Evolutionary conservation across 2,113 vertebrate genomes (phyloP).

Genomic region (Gulo gulo): DNA sequence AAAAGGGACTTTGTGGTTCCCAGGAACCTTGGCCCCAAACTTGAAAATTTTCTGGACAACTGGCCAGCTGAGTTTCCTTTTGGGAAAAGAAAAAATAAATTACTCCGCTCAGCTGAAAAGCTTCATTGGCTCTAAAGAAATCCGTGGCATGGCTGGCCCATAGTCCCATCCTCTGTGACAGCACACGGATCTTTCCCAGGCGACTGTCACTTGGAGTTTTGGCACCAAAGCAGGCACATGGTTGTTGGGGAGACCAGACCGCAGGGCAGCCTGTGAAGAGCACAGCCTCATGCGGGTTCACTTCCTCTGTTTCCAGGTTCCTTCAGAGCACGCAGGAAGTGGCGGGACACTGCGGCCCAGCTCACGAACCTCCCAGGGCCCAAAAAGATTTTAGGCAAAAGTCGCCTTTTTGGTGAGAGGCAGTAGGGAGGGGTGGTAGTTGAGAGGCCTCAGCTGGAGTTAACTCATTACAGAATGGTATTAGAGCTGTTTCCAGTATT

Average conservation of each 20-base stretch:
- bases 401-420: not conserved
- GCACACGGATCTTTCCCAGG: not conserved
- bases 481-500: not conserved
- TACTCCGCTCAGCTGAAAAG: not conserved
- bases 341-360: not conserved
- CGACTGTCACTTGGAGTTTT: not conserved
- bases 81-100: not conserved
- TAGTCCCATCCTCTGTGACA: not conserved
- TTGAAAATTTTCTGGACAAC: constrained; percentile 7
- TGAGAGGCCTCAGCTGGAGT: not conserved
- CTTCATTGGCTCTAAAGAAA: not conserved
- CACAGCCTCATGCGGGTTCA: no score
- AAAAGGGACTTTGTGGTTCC: not conserved
- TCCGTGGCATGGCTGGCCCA: no score
- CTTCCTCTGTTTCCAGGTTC: not conserved
- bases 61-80: not conserved
- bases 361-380: not conserved
- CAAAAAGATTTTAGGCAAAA: no score
- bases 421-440: no score
- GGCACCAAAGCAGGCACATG: not conserved
- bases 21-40: not conserved
- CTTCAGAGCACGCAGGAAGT: not conserved
- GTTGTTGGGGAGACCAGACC: not conserved
- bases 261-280: not conserved
- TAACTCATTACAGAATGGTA: not conserved